Conservation (phyloP, 2,113 vertebrate species). For the Leptobrachium leishanense region DNA sequence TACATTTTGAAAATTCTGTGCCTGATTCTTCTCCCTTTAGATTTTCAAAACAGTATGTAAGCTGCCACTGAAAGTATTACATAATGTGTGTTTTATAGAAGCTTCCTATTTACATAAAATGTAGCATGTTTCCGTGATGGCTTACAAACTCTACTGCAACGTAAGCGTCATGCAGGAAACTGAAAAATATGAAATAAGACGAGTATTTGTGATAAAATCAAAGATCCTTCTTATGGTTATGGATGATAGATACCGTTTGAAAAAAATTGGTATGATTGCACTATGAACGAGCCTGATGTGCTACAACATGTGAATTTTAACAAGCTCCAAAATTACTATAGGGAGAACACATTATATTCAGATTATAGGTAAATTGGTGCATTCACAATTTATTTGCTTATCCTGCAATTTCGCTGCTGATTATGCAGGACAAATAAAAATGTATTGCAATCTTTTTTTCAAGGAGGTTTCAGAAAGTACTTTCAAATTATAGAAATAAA, state of each 20-base stretch:
- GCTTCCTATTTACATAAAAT: background rate
- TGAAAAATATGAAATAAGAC: constrained; percentile 22
- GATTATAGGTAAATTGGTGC: background rate
- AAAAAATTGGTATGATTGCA: constrained; percentile 20
- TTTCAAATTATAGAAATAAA: background rate
- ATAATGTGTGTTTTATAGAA: too few species aligned
- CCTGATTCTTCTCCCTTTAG: too few species aligned
- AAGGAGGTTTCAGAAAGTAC: constrained; percentile 12
- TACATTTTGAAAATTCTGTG: too few species aligned
- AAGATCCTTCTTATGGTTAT: constrained; percentile 12
- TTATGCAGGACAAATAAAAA: constrained; percentile 1
- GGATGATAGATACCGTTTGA: constrained; percentile 12
- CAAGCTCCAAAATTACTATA: constrained; percentile 6
- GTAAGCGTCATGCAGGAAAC: constrained; percentile 18
- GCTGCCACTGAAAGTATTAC: too few species aligned
- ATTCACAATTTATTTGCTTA: constrained; percentile 21
- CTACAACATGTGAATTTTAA: background rate
- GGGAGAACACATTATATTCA: constrained; percentile 3
- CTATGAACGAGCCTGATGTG: background rate
- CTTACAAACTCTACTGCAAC: constrained; percentile 15
- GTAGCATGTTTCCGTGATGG: constrained; percentile 9
- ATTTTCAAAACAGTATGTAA: too few species aligned
- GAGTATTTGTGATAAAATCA: constrained; percentile 34
- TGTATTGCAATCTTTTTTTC: constrained; percentile 3
- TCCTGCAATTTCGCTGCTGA: constrained; percentile 27